Percentiles rank a stretch among this genome's conserved stretches.
Evolutionary conservation across 2,113 vertebrate genomes (phyloP).

Genomic region (Trematomus loennbergii): DNA sequence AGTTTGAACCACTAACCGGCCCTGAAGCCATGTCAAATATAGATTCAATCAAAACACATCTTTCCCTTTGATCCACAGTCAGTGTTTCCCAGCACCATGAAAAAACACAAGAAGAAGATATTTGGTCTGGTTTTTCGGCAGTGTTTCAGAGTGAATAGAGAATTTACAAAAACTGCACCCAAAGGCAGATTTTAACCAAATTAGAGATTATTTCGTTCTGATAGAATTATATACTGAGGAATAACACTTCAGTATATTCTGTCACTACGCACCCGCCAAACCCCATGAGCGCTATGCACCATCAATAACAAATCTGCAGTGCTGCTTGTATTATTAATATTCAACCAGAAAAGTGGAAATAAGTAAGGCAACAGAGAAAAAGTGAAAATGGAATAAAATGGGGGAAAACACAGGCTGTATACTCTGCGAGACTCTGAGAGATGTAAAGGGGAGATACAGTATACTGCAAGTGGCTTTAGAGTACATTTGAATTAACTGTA

Average conservation of each 20-base stretch:
- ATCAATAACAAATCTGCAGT: too few species aligned
- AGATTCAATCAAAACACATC: not conserved
- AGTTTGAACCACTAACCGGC: not conserved
- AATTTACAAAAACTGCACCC: not conserved
- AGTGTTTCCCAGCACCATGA: not conserved
- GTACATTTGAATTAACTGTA: too few species aligned
- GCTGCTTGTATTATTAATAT: too few species aligned
- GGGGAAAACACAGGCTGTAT: too few species aligned
- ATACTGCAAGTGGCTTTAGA: too few species aligned
- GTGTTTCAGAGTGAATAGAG: not conserved
- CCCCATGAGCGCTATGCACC: too few species aligned
- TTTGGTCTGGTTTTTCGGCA: not conserved
- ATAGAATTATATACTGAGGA: not conserved
- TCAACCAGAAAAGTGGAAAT: too few species aligned
- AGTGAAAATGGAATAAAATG: too few species aligned
- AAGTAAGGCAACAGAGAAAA: too few species aligned
- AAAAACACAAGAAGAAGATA: not conserved
- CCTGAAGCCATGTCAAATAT: not conserved
- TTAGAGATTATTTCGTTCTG: not conserved
- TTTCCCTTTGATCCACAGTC: not conserved
- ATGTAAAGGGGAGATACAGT: too few species aligned
- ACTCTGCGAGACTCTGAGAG: too few species aligned
- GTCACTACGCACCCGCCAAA: not conserved
- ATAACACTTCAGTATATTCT: not conserved
- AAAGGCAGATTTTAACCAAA: too few species aligned